Conservation (phyloP, 1,140 invertebrate species). For the Lanistes nyassanus region DNA sequence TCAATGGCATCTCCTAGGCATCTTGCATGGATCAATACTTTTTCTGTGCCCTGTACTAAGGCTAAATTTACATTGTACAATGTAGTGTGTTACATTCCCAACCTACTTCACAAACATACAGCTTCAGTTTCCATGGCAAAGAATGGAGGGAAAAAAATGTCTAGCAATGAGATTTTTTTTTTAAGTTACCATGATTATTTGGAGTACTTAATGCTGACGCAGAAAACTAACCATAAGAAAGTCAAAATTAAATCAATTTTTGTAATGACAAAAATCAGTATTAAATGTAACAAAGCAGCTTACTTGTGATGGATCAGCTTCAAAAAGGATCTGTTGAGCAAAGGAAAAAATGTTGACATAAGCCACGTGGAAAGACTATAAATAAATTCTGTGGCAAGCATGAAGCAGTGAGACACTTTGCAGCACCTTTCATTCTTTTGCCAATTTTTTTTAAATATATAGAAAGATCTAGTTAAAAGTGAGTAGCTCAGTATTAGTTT, state of each 20-base stretch:
- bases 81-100: no score
- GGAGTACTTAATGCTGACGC: no score
- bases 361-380: no score
- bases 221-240: neutral
- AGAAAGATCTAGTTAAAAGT: no score
- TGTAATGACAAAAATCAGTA: neutral
- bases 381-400: no score
- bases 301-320: conserved; percentile 37
- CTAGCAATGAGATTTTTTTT: neutral
- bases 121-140: neutral
- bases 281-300: neutral
- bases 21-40: neutral
- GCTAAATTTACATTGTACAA: neutral
- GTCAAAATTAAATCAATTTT: no score
- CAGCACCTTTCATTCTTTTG: no score
- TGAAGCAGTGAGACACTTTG: no score
- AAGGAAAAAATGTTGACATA: conserved; percentile 14
- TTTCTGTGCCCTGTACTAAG: neutral
- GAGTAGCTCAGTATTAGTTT: no score
- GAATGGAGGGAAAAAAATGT: neutral
- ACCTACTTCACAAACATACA: neutral
- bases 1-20: neutral
- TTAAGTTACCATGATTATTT: neutral
- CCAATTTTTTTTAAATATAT: no score
- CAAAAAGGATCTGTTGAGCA: conserved; percentile 33